phyloP scores from a whole-genome alignment of 2,113 vertebrate species.

The Paramormyrops kingsleyae region DNA sequence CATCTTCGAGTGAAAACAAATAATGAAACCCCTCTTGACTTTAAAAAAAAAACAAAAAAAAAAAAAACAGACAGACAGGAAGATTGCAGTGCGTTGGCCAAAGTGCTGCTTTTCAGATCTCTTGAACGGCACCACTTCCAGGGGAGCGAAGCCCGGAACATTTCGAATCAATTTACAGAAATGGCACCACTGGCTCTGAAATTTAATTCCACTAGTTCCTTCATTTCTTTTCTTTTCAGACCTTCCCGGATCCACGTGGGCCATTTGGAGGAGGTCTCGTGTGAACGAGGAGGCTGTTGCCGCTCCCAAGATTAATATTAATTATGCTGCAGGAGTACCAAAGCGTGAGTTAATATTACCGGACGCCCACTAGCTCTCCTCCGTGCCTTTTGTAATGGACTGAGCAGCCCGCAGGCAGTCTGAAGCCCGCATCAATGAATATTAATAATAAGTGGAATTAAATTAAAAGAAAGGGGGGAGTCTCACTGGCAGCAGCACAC shows the following conservation, averaged over 20 bases:
- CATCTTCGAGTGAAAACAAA: background rate
- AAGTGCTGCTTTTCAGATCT: background rate
- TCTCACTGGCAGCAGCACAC: background rate
- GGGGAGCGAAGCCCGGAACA: background rate
- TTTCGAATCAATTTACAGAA: background rate
- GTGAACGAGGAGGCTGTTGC: background rate
- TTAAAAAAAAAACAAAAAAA: background rate
- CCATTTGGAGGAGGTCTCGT: background rate
- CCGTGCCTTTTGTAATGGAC: slow-evolving; percentile 6
- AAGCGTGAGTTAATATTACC: background rate
- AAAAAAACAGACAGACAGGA: background rate
- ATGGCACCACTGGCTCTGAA: background rate
- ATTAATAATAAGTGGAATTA: slow-evolving; percentile 12
- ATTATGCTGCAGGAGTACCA: background rate
- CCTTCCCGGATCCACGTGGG: background rate
- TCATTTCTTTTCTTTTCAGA: background rate
- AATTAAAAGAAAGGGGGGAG: background rate
- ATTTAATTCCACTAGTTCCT: background rate
- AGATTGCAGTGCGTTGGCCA: background rate
- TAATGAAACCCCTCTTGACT: background rate
- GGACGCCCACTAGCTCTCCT: background rate
- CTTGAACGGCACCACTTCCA: background rate
- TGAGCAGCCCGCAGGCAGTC: background rate
- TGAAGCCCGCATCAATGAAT: background rate
- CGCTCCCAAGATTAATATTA: slow-evolving; percentile 2